Conservation (phyloP, 2,113 vertebrate species). For the Hydrochoerus hydrochaeris region DNA sequence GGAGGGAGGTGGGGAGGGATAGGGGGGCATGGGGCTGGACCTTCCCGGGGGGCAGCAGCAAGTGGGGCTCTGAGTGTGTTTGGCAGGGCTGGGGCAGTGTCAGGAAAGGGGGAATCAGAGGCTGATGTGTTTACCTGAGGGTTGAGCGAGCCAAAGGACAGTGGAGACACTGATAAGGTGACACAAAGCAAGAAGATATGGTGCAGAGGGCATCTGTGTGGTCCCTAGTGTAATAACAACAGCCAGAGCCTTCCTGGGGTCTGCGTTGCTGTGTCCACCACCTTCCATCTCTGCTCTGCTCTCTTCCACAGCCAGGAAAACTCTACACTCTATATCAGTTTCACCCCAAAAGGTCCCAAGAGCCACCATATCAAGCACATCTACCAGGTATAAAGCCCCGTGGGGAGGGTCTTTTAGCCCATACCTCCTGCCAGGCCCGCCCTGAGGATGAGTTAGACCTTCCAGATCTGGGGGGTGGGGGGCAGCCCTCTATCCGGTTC, state of each 20-base stretch:
- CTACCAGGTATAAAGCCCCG: conserved; percentile 69
- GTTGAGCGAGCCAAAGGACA: background rate
- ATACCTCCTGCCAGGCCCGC: background rate
- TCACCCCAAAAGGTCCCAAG: conserved; percentile 66
- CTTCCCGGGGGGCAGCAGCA: background rate
- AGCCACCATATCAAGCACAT: conserved; percentile 55
- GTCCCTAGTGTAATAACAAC: background rate
- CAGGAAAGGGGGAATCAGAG: no score
- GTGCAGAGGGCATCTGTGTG: accelerated
- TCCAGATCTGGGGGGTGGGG: accelerated
- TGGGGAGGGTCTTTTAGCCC: background rate
- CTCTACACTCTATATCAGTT: conserved; percentile 72
- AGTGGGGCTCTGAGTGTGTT: background rate
- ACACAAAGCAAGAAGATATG: background rate
- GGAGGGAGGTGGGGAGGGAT: background rate
- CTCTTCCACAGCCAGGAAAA: conserved; percentile 62
- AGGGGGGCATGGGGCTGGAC: no score
- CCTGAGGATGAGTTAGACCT: background rate
- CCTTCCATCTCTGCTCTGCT: no score
- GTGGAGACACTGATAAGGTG: background rate
- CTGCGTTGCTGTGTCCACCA: no score
- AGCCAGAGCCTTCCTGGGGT: background rate
- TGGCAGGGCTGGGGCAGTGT: background rate
- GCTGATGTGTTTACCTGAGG: background rate
- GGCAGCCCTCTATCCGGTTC: background rate